A percentile compares a stretch with the other conserved stretches of the same genome.
Conservation (phyloP, 2,797 vertebrate genomes). For the Euphonia xanthogaster region DNA sequence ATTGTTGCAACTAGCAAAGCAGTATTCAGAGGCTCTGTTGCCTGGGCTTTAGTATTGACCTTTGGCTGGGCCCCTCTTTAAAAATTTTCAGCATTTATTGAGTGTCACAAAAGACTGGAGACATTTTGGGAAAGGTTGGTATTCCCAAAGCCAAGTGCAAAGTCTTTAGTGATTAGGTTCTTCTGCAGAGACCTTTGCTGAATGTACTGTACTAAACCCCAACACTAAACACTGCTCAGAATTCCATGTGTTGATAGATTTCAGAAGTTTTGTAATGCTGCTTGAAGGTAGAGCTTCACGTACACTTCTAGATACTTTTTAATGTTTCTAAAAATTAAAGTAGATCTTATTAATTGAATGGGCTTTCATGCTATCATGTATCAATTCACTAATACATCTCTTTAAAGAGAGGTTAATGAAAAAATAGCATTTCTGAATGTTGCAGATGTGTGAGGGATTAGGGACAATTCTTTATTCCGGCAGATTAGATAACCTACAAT, state of each 20-base stretch:
- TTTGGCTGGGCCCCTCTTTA: background rate
- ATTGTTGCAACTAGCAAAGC: background rate
- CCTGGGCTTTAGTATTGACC: background rate
- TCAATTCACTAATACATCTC: background rate
- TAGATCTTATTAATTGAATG: background rate
- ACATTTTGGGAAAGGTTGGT: background rate
- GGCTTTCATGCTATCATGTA: background rate
- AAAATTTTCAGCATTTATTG: background rate
- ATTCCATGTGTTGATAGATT: background rate
- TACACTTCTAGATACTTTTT: background rate
- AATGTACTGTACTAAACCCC: background rate
- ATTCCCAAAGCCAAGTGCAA: background rate
- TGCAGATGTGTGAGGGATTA: background rate
- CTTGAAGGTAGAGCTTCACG: background rate
- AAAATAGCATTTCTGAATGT: background rate
- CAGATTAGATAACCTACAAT: background rate
- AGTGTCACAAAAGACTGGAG: background rate
- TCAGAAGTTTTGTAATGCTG: background rate
- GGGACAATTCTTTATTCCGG: background rate
- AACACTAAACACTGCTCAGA: background rate
- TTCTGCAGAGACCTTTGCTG: constrained; percentile 20
- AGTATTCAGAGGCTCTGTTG: background rate
- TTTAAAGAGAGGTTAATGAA: background rate
- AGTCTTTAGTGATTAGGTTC: background rate
- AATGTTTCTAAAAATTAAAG: background rate